These are phyloP conservation scores for Heterotis niloticus DNA, from an alignment of 2,113 vertebrate species.

Conservation along the genomic window DNA sequence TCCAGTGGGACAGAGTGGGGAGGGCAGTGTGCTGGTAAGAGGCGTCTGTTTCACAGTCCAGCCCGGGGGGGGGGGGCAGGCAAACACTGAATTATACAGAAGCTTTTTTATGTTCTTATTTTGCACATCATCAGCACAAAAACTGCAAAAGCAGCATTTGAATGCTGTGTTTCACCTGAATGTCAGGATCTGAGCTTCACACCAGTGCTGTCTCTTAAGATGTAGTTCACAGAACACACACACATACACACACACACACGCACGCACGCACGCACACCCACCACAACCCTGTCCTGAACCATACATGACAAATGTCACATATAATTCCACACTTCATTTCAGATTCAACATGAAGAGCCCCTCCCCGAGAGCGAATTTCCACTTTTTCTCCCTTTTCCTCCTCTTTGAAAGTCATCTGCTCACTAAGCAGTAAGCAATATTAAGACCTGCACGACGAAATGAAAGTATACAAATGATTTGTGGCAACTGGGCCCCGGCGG, in stretches of 20 bases:
- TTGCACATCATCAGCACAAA: not conserved
- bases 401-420: conserved; percentile 69
- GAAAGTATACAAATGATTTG: conserved; percentile 76
- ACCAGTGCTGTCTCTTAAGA: conserved; percentile 37
- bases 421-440: conserved; percentile 70
- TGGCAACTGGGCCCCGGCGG: conserved; percentile 65
- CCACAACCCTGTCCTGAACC: conserved; percentile 53
- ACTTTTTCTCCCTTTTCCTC: conserved; percentile 40
- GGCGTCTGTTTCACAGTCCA: conserved; percentile 49
- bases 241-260: too few relatives aligned
- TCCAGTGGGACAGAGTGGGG: not conserved
- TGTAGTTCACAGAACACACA: conserved; percentile 27
- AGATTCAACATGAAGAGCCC: conserved; percentile 55
- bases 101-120: too few relatives aligned
- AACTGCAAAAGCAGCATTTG: not conserved
- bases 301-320: conserved; percentile 59
- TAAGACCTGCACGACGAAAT: conserved; percentile 60
- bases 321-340: conserved; percentile 66
- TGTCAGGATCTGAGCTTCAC: too few relatives aligned
- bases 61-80: too few relatives aligned
- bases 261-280: conserved; percentile 32
- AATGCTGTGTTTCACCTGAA: not conserved
- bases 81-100: too few relatives aligned
- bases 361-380: conserved; percentile 20
- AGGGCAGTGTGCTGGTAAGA: conserved; percentile 55